These are phyloP conservation scores for Wiebesia pumilae DNA, from an alignment of 1,140 invertebrate genomes.

Conservation along the genomic window DNA sequence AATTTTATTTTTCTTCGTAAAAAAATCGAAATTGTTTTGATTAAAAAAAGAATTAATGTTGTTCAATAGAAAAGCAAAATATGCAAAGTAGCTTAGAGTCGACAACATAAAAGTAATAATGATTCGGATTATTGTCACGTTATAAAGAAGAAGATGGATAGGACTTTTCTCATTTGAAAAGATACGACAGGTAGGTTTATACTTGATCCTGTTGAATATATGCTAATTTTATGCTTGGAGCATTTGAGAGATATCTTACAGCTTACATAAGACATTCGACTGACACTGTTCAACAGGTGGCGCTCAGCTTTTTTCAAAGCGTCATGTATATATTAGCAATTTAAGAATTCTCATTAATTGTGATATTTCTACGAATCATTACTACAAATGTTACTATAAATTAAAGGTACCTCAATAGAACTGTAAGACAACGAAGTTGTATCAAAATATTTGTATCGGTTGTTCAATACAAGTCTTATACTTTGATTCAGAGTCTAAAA, in stretches of 20 bases:
- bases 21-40: no score
- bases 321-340: conserved; percentile 2
- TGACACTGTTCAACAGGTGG: conserved; percentile 44
- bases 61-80: background rate
- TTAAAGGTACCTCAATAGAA: no score
- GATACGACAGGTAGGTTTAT: conserved; percentile 38
- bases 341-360: background rate
- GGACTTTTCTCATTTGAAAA: conserved; percentile 20
- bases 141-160: conserved; percentile 31
- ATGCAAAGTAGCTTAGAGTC: background rate
- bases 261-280: conserved; percentile 40
- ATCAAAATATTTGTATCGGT: no score
- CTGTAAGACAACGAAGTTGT: no score
- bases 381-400: no score
- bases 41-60: no score
- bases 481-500: no score
- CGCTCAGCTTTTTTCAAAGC: conserved; percentile 6
- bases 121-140: conserved; percentile 7
- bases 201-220: conserved; percentile 32
- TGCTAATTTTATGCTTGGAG: conserved; percentile 38
- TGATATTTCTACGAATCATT: background rate
- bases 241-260: conserved; percentile 44
- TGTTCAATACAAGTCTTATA: no score
- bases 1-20: no score
- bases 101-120: conserved; percentile 16